Conservation (phyloP, 2,888 invertebrate species). For the Cheilosia impressa region DNA sequence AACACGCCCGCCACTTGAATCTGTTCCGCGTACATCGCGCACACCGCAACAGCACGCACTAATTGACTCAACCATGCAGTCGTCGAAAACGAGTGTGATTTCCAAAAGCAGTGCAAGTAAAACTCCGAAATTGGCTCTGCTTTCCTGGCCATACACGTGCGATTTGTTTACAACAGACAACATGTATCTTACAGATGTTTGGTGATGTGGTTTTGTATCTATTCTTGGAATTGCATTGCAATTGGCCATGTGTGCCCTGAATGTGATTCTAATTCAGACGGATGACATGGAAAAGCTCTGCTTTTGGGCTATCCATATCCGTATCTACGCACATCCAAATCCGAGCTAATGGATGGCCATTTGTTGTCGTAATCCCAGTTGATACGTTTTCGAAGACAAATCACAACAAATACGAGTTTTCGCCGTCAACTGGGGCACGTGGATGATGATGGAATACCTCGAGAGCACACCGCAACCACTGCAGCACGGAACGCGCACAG, state of each 20-base stretch:
- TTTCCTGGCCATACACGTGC: slow-evolving; percentile 56
- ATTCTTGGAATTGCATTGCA: slow-evolving; percentile 57
- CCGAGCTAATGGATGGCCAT: slow-evolving; percentile 64
- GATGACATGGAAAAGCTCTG: slow-evolving; percentile 43
- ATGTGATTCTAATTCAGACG: slow-evolving; percentile 52
- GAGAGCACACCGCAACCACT: slow-evolving; percentile 19
- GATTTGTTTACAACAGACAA: slow-evolving; percentile 67
- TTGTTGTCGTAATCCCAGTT: slow-evolving; percentile 68
- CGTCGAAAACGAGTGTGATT: slow-evolving; percentile 17
- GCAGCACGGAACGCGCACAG: neutral
- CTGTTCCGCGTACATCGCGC: slow-evolving; percentile 26
- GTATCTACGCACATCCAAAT: slow-evolving; percentile 1
- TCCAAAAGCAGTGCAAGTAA: slow-evolving; percentile 28
- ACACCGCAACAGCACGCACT: slow-evolving; percentile 53
- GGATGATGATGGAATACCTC: slow-evolving; percentile 61
- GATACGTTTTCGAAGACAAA: slow-evolving; percentile 65
- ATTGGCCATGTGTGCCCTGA: slow-evolving; percentile 40
- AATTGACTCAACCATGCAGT: slow-evolving; percentile 55
- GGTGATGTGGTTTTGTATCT: slow-evolving; percentile 54
- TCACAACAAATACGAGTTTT: slow-evolving; percentile 65
- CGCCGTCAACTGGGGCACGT: slow-evolving; percentile 47
- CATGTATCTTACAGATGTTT: slow-evolving; percentile 53
- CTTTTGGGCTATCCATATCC: neutral
- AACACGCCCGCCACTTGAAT: slow-evolving; percentile 33
- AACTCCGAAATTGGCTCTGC: slow-evolving; percentile 58